Conservation (phyloP, 2,888 invertebrate genomes). For the Melanostoma mellinum region DNA sequence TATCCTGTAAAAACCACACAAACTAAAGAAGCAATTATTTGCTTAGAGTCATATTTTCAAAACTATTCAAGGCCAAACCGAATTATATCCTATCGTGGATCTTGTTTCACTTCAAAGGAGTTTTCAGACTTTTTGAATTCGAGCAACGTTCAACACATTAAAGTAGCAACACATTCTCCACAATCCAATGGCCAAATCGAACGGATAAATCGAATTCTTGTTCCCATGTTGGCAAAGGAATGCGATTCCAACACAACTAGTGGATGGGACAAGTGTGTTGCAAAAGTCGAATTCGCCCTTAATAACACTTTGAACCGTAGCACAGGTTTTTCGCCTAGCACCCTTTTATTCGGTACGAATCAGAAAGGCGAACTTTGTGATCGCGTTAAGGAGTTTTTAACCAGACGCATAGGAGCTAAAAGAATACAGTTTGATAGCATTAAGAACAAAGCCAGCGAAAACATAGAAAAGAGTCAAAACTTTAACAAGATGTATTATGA, state of each 20-base stretch:
- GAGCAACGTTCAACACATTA: constrained; percentile 54
- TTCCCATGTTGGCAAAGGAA: constrained; percentile 56
- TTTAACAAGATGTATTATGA: constrained; percentile 15
- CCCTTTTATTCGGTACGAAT: constrained; percentile 74
- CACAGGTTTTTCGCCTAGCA: constrained; percentile 75
- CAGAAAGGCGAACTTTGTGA: constrained; percentile 74
- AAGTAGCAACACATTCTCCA: constrained; percentile 27
- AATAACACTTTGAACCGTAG: constrained; percentile 75
- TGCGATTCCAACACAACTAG: constrained; percentile 8
- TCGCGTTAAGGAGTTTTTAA: constrained; percentile 55
- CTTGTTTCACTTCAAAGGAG: constrained; percentile 77
- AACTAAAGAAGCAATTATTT: constrained; percentile 66
- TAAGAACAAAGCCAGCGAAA: constrained; percentile 14
- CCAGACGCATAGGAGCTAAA: not conserved
- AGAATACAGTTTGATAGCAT: not conserved
- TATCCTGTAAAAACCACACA: constrained; percentile 74
- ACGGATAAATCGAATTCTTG: constrained; percentile 45
- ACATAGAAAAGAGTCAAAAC: not conserved
- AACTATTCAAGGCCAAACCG: constrained; percentile 72
- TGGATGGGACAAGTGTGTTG: constrained; percentile 52
- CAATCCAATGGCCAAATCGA: constrained; percentile 50
- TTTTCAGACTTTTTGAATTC: constrained; percentile 76
- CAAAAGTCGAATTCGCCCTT: constrained; percentile 73
- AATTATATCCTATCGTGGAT: constrained; percentile 79
- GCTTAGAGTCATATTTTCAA: constrained; percentile 71